phyloP scores from a whole-genome alignment of 2,113 vertebrate species.

The Lynx canadensis region DNA sequence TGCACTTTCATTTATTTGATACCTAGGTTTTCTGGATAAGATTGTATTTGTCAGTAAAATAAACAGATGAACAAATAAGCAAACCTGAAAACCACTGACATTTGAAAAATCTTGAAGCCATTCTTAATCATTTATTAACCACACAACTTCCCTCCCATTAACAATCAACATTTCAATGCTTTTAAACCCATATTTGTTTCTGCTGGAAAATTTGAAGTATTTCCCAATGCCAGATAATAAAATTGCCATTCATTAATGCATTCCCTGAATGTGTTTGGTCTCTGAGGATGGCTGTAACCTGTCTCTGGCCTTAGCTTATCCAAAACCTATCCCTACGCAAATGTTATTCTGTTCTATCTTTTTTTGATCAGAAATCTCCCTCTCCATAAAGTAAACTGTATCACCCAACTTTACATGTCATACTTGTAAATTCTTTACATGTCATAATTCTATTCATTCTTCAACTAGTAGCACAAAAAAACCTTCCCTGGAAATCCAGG shows the following conservation, averaged over 20 bases:
- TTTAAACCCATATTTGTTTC: background rate
- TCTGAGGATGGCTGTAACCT: background rate
- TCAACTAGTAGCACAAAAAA: background rate
- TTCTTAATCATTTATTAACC: background rate
- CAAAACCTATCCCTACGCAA: background rate
- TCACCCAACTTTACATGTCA: background rate
- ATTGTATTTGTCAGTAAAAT: background rate
- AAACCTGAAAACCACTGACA: background rate
- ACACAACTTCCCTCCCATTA: background rate
- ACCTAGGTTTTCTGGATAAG: background rate
- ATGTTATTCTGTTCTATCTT: background rate
- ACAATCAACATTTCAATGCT: background rate
- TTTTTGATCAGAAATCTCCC: background rate
- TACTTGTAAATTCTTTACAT: background rate
- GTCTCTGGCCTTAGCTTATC: background rate
- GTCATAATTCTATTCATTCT: background rate
- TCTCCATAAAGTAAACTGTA: background rate
- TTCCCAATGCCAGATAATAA: background rate
- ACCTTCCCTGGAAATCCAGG: background rate
- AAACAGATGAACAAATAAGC: background rate
- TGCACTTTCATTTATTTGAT: background rate
- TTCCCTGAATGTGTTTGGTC: background rate
- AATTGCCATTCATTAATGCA: background rate
- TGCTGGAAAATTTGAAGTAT: background rate
- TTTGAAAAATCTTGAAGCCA: background rate